Evolutionary conservation across 23 tunicate species (phyloP).

Genomic region (Halocynthia aurantium): DNA sequence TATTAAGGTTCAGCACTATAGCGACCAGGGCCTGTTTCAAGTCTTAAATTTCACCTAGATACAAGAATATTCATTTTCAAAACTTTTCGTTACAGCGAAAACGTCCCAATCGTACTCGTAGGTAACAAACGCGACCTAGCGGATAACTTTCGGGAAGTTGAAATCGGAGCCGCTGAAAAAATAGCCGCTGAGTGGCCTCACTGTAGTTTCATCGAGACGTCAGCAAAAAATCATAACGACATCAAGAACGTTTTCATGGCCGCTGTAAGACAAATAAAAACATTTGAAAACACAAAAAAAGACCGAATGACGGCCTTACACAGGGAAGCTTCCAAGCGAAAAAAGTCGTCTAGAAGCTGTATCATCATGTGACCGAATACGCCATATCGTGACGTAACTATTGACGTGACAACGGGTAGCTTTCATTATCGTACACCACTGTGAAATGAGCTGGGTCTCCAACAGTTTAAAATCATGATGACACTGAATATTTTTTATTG

Average conservation of each 20-base stretch:
- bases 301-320: slow-evolving; percentile 30
- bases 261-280: slow-evolving; percentile 33
- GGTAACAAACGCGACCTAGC: slow-evolving; percentile 81
- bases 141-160: slow-evolving; percentile 39
- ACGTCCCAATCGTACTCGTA: slow-evolving; percentile 72
- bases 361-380: background rate
- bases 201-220: slow-evolving; percentile 73
- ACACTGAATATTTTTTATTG: too few relatives aligned
- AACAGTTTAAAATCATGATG: too few relatives aligned
- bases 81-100: slow-evolving; percentile 40
- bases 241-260: slow-evolving; percentile 48
- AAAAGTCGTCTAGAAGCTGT: slow-evolving; percentile 19
- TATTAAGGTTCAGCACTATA: too few relatives aligned
- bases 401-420: too few relatives aligned
- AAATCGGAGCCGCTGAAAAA: slow-evolving; percentile 27
- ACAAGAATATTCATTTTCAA: too few relatives aligned
- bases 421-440: too few relatives aligned
- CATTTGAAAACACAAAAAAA: slow-evolving; percentile 38
- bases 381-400: background rate
- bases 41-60: too few relatives aligned
- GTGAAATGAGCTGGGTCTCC: too few relatives aligned
- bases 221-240: slow-evolving; percentile 55
- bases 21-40: too few relatives aligned
- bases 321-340: slow-evolving; percentile 52
- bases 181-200: slow-evolving; percentile 79